Base-by-base conservation (phyloP, 2,113 vertebrate genomes). In the Cnemophilus loriae region DNA sequence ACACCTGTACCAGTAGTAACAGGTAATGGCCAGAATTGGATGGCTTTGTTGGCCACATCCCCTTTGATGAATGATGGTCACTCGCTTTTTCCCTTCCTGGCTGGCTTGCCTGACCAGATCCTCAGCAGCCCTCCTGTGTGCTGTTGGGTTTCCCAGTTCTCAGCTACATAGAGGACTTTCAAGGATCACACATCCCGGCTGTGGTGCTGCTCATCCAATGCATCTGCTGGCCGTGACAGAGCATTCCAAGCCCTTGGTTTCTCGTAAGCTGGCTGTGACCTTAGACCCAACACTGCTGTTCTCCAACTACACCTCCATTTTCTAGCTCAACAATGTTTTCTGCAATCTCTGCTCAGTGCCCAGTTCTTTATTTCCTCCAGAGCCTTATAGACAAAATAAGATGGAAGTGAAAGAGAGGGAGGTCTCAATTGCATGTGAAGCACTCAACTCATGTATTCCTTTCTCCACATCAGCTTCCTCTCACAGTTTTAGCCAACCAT, bases 21-120 rank as follows among this genome's bases (percentile, higher is more conserved):
- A 35, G 17, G 14, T 33, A 53, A 57, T 8, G 11, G 10, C 19
- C 63, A 80, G 49, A 76, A 75, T 1, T 30, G 15, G 67, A 60
- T 39, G 22, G 13, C 46, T 86, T 71, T 16, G 3, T 33, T 17
- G 35, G 73, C 14, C 30, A 37, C 0, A 0, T 41, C 7, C 6
- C 33, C 76, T 75, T 35, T 39, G 52, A 61, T 26, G 28, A 75
- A 76, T 20, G 16, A 55, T 17, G 14, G 27, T 19, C n/a, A 9
- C 23, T 59, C 50, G 21, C 2, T 67, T 79, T 88, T 83, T 10
- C 27, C 27, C 11, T 59, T 18, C 15, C 57, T 60, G 49, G 2
- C 35, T 83, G 39, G 11, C 18, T 71, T 44, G 18, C 44, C 9
- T 77, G 33, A 15, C 24, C 17, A 55, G 19, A 35, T 55, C 13